phyloP scores from a whole-genome alignment of 1,140 invertebrate species.

The Lordiphosa stackelbergi region DNA sequence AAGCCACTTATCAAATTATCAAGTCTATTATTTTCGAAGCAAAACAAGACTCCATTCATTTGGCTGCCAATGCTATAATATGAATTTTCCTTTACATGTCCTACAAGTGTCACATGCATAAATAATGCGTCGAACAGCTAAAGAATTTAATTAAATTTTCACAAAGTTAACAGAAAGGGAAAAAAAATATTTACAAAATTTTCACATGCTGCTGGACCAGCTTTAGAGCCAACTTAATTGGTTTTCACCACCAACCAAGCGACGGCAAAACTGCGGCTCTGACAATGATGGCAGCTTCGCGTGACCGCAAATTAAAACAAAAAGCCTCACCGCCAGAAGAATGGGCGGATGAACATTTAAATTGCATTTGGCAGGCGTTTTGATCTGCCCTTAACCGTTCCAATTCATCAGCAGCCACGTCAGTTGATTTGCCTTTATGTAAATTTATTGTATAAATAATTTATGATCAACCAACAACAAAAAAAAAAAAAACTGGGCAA shows the following conservation, averaged over 20 bases:
- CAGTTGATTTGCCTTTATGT: conserved; percentile 45
- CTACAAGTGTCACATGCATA: conserved; percentile 24
- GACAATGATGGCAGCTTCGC: neutral
- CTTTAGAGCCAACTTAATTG: conserved; percentile 54
- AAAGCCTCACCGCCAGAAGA: conserved; percentile 20
- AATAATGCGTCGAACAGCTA: conserved; percentile 64
- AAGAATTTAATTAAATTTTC: conserved; percentile 69
- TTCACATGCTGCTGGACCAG: conserved; percentile 20
- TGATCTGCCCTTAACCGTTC: conserved; percentile 8
- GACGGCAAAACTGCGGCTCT: neutral
- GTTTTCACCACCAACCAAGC: conserved; percentile 27
- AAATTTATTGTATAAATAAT: conserved; percentile 65
- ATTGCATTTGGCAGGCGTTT: conserved; percentile 16
- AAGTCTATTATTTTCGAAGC: too few species aligned
- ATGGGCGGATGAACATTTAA: conserved; percentile 25
- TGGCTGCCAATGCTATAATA: neutral
- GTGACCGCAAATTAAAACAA: conserved; percentile 50
- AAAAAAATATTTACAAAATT: conserved; percentile 29
- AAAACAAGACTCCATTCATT: too few species aligned
- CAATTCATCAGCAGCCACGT: conserved; percentile 21
- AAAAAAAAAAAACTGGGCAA: conserved; percentile 22
- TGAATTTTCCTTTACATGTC: conserved; percentile 23
- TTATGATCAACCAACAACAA: conserved; percentile 20
- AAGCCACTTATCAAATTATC: conserved; percentile 35
- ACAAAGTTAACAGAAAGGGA: conserved; percentile 33